A percentile compares a stretch with the other conserved stretches of the same genome.
phyloP scores from a whole-genome alignment of 2,888 invertebrate species.

The Minunthozetes semirufus region DNA sequence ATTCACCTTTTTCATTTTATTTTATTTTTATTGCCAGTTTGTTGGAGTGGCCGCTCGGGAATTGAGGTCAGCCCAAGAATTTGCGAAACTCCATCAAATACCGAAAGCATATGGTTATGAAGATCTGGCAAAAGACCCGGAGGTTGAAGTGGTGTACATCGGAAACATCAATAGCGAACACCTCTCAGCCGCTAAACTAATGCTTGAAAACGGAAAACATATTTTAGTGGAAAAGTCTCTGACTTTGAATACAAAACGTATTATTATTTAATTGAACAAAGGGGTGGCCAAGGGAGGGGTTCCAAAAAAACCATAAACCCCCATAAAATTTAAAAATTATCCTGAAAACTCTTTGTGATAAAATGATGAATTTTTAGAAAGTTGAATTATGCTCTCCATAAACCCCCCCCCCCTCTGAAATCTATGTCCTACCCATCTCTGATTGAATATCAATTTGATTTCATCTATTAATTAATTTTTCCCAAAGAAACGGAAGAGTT shows the following conservation, averaged over 20 bases:
- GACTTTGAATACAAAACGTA: slow-evolving; percentile 58
- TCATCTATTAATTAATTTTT: not conserved
- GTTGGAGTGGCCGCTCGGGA: slow-evolving; percentile 72
- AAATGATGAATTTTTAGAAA: too few relatives aligned
- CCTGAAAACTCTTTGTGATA: too few relatives aligned
- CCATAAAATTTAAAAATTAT: too few relatives aligned
- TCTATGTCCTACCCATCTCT: too few relatives aligned
- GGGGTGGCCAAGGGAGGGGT: too few relatives aligned
- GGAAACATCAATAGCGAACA: slow-evolving; percentile 71
- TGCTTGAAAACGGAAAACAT: slow-evolving; percentile 73
- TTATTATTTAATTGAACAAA: not conserved
- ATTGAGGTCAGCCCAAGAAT: slow-evolving; percentile 63
- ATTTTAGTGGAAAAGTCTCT: slow-evolving; percentile 86
- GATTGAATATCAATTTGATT: too few relatives aligned
- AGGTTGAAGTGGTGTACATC: slow-evolving; percentile 80
- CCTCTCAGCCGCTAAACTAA: slow-evolving; percentile 61
- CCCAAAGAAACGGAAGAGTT: slow-evolving; percentile 66
- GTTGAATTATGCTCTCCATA: too few relatives aligned
- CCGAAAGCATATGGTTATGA: slow-evolving; percentile 67
- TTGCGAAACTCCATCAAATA: slow-evolving; percentile 67
- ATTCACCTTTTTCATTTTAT: not conserved
- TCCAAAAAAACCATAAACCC: too few relatives aligned
- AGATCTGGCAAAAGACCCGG: slow-evolving; percentile 63
- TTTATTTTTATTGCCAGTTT: slow-evolving; percentile 48
- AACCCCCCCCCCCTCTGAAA: too few relatives aligned